These are phyloP conservation scores for Otolemur crassicaudatus DNA, from an alignment of 2,797 vertebrate species.

Conservation along the genomic window DNA sequence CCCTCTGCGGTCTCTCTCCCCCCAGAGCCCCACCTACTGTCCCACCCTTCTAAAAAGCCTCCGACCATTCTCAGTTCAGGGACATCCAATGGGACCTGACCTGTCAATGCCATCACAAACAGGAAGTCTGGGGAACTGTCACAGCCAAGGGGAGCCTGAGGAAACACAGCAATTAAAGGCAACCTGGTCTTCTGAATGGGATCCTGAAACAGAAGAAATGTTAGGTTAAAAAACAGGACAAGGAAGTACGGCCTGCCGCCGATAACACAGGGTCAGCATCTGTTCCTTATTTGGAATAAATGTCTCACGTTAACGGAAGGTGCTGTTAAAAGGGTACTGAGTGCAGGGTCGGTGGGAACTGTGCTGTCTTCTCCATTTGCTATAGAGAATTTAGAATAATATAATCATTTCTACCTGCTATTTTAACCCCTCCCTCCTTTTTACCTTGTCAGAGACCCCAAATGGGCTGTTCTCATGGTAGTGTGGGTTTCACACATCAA, in stretches of 20 bases:
- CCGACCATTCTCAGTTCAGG: neutral
- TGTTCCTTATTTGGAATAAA: neutral
- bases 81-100: neutral
- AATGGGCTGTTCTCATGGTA: too few species aligned
- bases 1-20: fast-evolving
- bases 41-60: neutral
- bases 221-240: neutral
- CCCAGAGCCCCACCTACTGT: neutral
- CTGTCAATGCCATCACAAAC: neutral
- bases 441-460: neutral
- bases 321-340: too few species aligned
- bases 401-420: too few species aligned
- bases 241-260: neutral
- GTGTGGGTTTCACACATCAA: fast-evolving
- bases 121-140: neutral
- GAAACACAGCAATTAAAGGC: neutral
- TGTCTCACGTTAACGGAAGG: too few species aligned
- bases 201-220: too few species aligned
- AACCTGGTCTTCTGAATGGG: too few species aligned
- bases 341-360: neutral
- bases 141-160: neutral
- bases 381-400: neutral
- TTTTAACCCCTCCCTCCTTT: neutral
- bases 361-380: neutral
- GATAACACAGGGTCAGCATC: too few species aligned